Conservation (phyloP, 2,113 vertebrate genomes). For the Epinephelus fuscoguttatus region DNA sequence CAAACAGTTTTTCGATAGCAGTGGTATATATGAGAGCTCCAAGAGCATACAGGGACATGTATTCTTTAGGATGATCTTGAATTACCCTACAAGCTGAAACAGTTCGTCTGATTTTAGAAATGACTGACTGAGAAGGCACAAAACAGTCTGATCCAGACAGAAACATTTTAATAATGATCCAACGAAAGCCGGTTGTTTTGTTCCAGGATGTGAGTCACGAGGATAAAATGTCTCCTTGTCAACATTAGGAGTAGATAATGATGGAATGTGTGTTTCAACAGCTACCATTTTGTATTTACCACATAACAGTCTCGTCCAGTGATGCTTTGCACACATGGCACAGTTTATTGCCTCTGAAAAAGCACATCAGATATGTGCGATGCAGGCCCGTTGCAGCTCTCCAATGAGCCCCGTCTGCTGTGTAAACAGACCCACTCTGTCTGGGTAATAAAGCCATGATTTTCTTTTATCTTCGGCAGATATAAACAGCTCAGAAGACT, state of each 20-base stretch:
- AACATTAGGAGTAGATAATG: slow-evolving; percentile 18
- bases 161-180: slow-evolving; percentile 25
- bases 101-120: not conserved
- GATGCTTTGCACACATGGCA: slow-evolving; percentile 40
- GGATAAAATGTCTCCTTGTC: slow-evolving; percentile 33
- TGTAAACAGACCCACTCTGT: slow-evolving; percentile 66
- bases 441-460: slow-evolving; percentile 74
- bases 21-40: not conserved
- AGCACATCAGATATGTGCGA: slow-evolving; percentile 56
- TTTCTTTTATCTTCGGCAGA: slow-evolving; percentile 78
- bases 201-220: slow-evolving; percentile 16
- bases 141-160: not conserved
- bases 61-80: slow-evolving; percentile 25
- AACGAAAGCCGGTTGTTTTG: slow-evolving; percentile 9
- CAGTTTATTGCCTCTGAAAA: slow-evolving; percentile 49
- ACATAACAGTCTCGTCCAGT: not conserved
- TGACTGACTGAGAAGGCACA: not conserved
- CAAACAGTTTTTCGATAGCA: slow-evolving; percentile 21
- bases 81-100: slow-evolving; percentile 5
- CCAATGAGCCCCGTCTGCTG: slow-evolving; percentile 52
- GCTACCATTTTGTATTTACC: slow-evolving; percentile 25
- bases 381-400: slow-evolving; percentile 50
- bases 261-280: slow-evolving; percentile 35
- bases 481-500: slow-evolving; percentile 74
- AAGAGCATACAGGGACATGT: slow-evolving; percentile 17